phyloP scores from a whole-genome alignment of 2,113 vertebrate species.

The Excalfactoria chinensis region DNA sequence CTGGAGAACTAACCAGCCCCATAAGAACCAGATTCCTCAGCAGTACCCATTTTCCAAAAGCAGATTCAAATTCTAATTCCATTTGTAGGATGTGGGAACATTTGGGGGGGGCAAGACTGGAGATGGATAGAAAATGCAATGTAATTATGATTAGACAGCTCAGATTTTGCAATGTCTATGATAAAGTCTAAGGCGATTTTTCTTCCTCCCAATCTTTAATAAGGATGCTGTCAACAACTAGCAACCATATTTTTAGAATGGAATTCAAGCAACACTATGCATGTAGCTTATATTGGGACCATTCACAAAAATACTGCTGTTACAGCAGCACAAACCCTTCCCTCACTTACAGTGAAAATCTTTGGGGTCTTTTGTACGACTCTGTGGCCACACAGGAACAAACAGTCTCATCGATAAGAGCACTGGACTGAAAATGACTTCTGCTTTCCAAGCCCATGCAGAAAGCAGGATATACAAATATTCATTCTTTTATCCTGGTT shows the following conservation, averaged over 20 bases:
- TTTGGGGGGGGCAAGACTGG: constrained; percentile 1
- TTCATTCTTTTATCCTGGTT: constrained; percentile 5
- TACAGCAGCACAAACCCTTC: neutral
- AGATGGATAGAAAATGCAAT: neutral
- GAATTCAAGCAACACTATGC: neutral
- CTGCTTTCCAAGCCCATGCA: neutral
- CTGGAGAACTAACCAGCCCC: neutral
- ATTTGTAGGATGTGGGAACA: constrained; percentile 13
- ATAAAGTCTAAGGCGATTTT: neutral
- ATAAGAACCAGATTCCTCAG: neutral
- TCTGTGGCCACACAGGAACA: neutral
- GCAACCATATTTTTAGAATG: neutral
- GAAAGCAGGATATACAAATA: constrained; percentile 30
- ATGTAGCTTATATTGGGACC: rapidly evolving
- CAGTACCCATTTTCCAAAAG: neutral
- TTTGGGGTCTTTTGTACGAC: neutral
- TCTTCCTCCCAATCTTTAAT: neutral
- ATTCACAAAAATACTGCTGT: neutral
- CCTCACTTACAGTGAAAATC: neutral
- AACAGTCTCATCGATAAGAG: neutral
- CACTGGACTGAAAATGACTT: neutral
- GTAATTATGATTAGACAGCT: neutral
- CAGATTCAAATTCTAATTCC: constrained; percentile 25
- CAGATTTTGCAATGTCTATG: neutral
- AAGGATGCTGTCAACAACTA: neutral